Base-by-base conservation (phyloP, 2,797 vertebrate genomes). In the Dipus sagitta region DNA sequence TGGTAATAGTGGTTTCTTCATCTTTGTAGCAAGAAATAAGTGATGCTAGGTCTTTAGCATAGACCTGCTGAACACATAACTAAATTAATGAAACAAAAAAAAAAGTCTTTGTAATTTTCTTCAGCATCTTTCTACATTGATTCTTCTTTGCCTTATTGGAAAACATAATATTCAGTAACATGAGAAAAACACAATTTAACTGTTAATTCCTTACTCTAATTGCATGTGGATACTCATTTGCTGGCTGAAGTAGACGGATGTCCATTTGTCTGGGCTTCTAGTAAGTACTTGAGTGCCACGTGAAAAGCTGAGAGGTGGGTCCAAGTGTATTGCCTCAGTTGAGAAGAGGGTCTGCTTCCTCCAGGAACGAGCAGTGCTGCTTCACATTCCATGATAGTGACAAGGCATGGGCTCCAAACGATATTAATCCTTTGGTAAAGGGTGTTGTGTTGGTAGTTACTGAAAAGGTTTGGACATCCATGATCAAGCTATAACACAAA, bases 351-450 rank as follows among this genome's bases (percentile, higher is more conserved):
- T 94, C 91, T 95, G 71, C 96, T 95, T 92, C 91, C 96, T 90
- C 96, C 95, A 91, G 95, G 96, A 97, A 77, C 96, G 93, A 96
- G 90, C 88, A 92, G 97, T 92, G 91, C 89, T 67, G n/a, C 94
- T 94, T 97, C 95, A 92, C 84, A 97, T 96, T 96, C 95, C 95
- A 80, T 91, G 95, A 95, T 93, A 95, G 88, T 95, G 94, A 64
- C 91, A 79, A 97, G 94, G 83, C 96, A 94, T 93, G 96, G 92
- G 95, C 93, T 93, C 97, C 95, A 96, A 72, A 80, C 95, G 74
- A 68, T 47, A 72, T 95, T 95, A 92, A 92, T 97, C 94, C 91
- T 97, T 97, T 97, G 94, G 97, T 78, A 96, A 94, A 95, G 85
- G 95, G 92, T 86, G 90, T 96, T 93, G 79, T 85, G 47, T 87